phyloP scores from a whole-genome alignment of 2,113 vertebrate genomes.

The Hystrix brachyura region DNA sequence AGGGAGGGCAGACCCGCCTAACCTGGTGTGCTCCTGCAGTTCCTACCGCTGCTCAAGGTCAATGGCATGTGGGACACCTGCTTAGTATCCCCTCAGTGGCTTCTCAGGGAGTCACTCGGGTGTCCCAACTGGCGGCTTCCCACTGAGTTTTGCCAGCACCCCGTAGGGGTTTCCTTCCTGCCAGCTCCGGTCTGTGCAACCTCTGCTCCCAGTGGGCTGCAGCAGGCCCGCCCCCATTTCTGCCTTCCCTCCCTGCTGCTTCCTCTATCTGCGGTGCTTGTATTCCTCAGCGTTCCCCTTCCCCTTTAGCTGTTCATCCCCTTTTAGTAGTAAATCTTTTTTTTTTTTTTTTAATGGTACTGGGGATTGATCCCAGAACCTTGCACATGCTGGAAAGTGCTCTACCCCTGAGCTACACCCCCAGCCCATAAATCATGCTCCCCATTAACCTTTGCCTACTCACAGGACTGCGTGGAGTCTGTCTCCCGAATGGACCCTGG shows the following conservation, averaged over 20 bases:
- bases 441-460: not conserved
- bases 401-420: not conserved
- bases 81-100: not conserved
- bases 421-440: not conserved
- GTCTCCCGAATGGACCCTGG: not conserved
- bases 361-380: not conserved
- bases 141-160: not conserved
- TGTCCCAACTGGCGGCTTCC: not conserved
- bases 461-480: not conserved
- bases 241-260: not conserved
- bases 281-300: not conserved
- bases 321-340: too few relatives aligned
- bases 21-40: rapidly evolving
- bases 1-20: not conserved
- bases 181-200: not conserved
- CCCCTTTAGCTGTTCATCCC: not conserved
- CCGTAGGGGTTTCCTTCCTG: not conserved
- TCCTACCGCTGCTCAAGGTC: not conserved
- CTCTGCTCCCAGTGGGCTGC: not conserved
- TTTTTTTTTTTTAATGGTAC: not conserved
- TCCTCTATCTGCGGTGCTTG: not conserved
- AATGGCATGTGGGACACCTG: rapidly evolving
- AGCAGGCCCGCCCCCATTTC: not conserved
- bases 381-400: not conserved
- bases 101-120: not conserved